Evolutionary conservation across 2,797 vertebrate species (phyloP), one percentile per base, ranked within the genome.

Genomic region (Antennarius maculatus): DNA sequence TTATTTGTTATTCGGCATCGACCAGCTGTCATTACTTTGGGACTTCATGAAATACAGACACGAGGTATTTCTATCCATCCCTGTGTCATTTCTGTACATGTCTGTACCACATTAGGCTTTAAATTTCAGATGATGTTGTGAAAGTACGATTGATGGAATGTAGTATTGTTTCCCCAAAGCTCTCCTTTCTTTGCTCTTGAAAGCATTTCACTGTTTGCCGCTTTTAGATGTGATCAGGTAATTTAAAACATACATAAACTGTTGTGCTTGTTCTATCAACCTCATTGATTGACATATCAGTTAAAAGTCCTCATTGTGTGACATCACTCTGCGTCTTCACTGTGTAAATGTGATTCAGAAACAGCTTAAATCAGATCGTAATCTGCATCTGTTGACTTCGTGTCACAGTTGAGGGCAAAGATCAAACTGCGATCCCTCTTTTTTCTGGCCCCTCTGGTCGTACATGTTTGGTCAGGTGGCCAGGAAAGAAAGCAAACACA

Each of bases 401-500:
- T 81, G 79, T 88, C 80, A 76, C 72, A 72, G 71, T 55, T 28
- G 61, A 79, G 81, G 71, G 66, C 75, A 84, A 86, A 89, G 85
- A 80, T 87, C 88, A 77, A 52, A 68, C 80, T 82, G 61, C 80
- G 86, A 85, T 74, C 81, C 72, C 81, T 72, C 54, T 75, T 34
- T 16, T 69, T 75, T 84, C 70, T 71, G 76, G 75, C 76, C 76
- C 76, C 80, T 72, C 83, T 69, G 67, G 77, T 73, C 41, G 14
- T 59, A 74, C 82, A 66, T 91, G 88, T 91, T 92, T 91, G 81
- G 80, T 87, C 90, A 93, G 88, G 85, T 91, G 92, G 85, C 82
- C 54, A 62, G 69, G 75, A 74, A 71, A 80, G 83, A 76, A 78
- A 88, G 79, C 65, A 84, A 81, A 78, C 76, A 56, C 65, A 74